phyloP scores from a whole-genome alignment of 2,888 invertebrate species.

The Nowickia ferox region DNA sequence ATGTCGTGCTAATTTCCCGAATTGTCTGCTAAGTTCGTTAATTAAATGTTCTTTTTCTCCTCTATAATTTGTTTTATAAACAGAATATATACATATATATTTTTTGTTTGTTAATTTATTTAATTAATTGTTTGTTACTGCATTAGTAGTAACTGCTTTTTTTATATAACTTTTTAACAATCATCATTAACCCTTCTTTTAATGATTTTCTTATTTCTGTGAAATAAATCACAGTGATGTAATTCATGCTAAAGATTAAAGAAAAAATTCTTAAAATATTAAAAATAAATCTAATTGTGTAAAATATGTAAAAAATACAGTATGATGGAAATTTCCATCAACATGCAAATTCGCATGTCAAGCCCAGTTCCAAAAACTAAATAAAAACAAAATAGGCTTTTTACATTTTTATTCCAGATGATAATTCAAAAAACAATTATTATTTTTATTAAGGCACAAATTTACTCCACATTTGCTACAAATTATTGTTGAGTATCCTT shows the following conservation, averaged over 20 bases:
- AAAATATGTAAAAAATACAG: constrained; percentile 26
- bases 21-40: too few relatives aligned
- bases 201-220: constrained; percentile 1
- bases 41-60: neutral
- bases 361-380: constrained; percentile 29
- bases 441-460: constrained; percentile 55
- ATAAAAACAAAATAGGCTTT: constrained; percentile 24
- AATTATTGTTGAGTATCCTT: constrained; percentile 44
- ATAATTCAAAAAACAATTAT: constrained; percentile 50
- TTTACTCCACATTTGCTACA: constrained; percentile 53
- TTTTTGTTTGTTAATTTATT: neutral
- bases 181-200: neutral
- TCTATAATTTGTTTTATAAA: neutral
- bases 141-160: constrained; percentile 2
- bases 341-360: constrained; percentile 14
- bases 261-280: constrained; percentile 35
- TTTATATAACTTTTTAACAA: constrained; percentile 17
- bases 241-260: constrained; percentile 6
- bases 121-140: constrained; percentile 8
- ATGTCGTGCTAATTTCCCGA: too few relatives aligned
- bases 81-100: neutral
- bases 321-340: constrained; percentile 58
- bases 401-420: constrained; percentile 25
- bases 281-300: neutral
- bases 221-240: neutral